Evolutionary conservation across 1,140 invertebrate genomes (phyloP), one percentile per base, ranked within the genome.

Genomic region (Neotoxoptera formosana): DNA sequence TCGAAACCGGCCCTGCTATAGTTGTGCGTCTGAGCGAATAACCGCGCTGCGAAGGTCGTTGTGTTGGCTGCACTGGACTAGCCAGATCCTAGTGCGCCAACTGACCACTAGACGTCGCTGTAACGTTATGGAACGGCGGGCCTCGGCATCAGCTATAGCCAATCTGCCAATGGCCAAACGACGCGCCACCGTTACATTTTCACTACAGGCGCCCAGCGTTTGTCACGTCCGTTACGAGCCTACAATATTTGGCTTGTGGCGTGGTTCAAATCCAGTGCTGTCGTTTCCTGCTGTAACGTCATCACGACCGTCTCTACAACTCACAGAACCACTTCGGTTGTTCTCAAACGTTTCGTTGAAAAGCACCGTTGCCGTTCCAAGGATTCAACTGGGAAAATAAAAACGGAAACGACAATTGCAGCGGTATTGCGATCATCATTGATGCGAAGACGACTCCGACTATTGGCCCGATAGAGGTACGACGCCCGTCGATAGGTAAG

Each of bases 181-280:
- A 92, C 91, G 91, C 91, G 91, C 67, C 21, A 23, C 67, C 91
- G 91, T 92, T 92, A 92, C 67, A 83, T 92, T 92, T 92, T 89
- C 88, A 14, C 51, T 56, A 7, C 53, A 34, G 56, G 90, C 90
- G 90, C 47, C 56, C 23, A 23, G 0, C 23, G 56, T n/a, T 36
- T 21, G 34, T 56, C 88, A 89, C 88, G 88, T 89, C 48, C n/a
- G 23, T 84, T 14, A 76, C 60, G 60, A 6, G 60, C 60, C 60
- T n/a, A 76, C 60, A 17, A 34, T 76, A n/a, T 76, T 76, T 41
- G 41, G 41, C 41, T 41, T 76, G 14, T 76, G 60, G 25, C 21
- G 30, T 17, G 60, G 6, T 76, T n/a, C 60, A 7, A 14, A 76
- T n/a, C 14, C 60, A n/a, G 30, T n/a, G 30, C n/a, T 76, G 60